These are phyloP conservation scores for Chrysotoxum bicinctum DNA, from an alignment of 2,888 invertebrate genomes.

Conservation along the genomic window DNA sequence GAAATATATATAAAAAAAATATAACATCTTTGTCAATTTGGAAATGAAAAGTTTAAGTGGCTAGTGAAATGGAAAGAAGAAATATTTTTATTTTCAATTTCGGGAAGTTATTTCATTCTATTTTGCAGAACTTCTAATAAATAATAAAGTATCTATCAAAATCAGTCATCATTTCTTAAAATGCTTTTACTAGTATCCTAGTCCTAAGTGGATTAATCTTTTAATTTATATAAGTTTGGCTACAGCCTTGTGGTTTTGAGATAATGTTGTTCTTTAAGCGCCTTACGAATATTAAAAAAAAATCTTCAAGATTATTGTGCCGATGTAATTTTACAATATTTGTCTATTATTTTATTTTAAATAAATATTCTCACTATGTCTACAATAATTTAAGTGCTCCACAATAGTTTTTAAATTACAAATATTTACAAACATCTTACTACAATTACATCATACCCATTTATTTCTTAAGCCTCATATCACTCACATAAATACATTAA, in stretches of 20 bases:
- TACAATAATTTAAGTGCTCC: constrained; percentile 10
- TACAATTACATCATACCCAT: not conserved
- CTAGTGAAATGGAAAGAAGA: not conserved
- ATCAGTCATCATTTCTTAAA: not conserved
- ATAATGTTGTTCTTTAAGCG: not conserved
- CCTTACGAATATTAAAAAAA: not conserved
- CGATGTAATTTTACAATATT: not conserved
- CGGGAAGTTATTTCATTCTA: not conserved
- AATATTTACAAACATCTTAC: constrained; percentile 19
- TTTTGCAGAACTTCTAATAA: not conserved
- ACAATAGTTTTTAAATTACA: not conserved
- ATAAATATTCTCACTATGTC: not conserved
- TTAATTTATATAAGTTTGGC: not conserved
- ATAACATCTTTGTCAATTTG: not conserved
- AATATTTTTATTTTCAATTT: not conserved
- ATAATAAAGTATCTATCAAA: not conserved
- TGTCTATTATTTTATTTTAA: not conserved
- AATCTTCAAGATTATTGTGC: constrained; percentile 10
- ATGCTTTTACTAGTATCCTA: not conserved
- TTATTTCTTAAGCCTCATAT: not conserved
- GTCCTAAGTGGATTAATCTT: not conserved
- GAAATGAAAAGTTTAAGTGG: not conserved
- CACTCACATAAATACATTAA: constrained; percentile 18
- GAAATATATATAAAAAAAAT: not conserved
- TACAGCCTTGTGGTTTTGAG: not conserved